Conservation (phyloP, 2,113 vertebrate species). For the Uropsilus gracilis region DNA sequence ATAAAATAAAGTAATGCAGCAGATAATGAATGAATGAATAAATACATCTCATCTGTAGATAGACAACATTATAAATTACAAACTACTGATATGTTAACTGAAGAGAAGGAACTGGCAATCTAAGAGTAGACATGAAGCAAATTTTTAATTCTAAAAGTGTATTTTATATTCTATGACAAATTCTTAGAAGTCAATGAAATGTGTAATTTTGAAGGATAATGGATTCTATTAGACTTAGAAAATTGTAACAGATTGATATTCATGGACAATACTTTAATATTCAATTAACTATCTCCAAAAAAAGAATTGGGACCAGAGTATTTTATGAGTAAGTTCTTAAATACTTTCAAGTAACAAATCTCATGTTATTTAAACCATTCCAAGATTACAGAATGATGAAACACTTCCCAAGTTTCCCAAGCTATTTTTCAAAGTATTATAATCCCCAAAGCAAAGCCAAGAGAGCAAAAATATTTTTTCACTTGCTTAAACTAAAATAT, state of each 20-base stretch:
- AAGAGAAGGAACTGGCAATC: neutral
- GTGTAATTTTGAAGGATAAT: constrained; percentile 21
- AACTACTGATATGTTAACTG: neutral
- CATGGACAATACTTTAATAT: neutral
- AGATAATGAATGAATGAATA: neutral
- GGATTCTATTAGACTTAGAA: neutral
- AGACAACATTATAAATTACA: constrained; percentile 35
- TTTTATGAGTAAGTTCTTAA: constrained; percentile 49
- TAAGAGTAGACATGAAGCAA: neutral
- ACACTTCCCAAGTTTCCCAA: constrained; percentile 8
- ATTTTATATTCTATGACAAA: neutral
- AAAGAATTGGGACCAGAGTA: neutral
- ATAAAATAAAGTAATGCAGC: neutral
- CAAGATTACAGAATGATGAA: constrained; percentile 30
- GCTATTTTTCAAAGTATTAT: constrained; percentile 48
- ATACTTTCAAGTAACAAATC: constrained; percentile 46
- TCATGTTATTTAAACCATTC: constrained; percentile 38
- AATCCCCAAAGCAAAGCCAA: constrained; percentile 27
- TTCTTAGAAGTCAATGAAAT: neutral
- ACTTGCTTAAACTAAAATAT: constrained; percentile 28
- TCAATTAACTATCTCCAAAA: neutral
- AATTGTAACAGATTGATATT: neutral
- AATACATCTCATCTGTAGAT: neutral
- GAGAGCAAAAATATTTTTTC: neutral
- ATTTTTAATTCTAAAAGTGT: constrained; percentile 48